Conservation (phyloP, 35 echinoderm and acorn worm species). For the Strongylocentrotus purpuratus region DNA sequence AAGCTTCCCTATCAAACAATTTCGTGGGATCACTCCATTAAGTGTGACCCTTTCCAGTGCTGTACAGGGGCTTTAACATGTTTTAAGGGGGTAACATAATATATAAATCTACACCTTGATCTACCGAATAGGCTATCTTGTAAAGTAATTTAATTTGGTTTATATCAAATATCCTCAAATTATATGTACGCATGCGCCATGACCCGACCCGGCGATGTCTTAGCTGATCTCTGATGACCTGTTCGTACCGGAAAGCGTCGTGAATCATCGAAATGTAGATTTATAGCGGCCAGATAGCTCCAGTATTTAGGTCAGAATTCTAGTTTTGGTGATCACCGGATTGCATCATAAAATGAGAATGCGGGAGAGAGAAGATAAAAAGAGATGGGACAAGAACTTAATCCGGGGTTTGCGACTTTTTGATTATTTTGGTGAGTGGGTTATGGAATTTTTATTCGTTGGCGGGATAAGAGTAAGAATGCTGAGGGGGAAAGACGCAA, state of each 20-base stretch:
- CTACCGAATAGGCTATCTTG: no score
- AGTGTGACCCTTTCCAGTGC: no score
- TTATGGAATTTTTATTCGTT: neutral
- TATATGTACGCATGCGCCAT: neutral
- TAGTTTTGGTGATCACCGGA: slow-evolving; percentile 32
- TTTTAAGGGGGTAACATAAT: no score
- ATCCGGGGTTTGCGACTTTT: neutral
- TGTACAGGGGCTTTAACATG: no score
- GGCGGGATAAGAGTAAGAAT: neutral
- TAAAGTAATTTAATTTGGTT: no score
- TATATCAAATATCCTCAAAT: no score
- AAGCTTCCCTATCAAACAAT: no score
- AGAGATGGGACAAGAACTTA: neutral
- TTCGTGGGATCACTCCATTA: no score
- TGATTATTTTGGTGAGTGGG: neutral
- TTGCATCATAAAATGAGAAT: slow-evolving; percentile 21
- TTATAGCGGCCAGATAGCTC: slow-evolving; percentile 24
- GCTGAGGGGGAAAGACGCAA: neutral
- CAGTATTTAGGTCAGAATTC: slow-evolving; percentile 28
- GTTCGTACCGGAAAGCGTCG: slow-evolving; percentile 14
- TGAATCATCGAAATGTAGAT: slow-evolving; percentile 48
- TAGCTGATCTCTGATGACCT: neutral
- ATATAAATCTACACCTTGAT: no score
- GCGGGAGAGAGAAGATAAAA: neutral
- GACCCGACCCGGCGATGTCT: slow-evolving; percentile 2